Conservation (phyloP, 2,113 vertebrate genomes). For the rabbit (Oryctolagus cuniculus) region mOryCun1.1 NC_091436.1:1928001-1928500, state of each 20-base stretch:
- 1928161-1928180: constrained; percentile 92
- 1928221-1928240: constrained; percentile 91
- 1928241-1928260: constrained; percentile 83
- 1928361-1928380: too few relatives aligned
- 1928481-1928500: too few relatives aligned
- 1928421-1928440: too few relatives aligned
- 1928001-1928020: too few relatives aligned
- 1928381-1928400: too few relatives aligned
- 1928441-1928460: too few relatives aligned
- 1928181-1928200: constrained; percentile 90
- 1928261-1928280: rapidly evolving
- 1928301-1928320: neutral
- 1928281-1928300: rapidly evolving
- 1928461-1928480: too few relatives aligned
- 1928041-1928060: constrained; percentile 85
- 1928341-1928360: too few relatives aligned
- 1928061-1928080: constrained; percentile 94
- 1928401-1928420: too few relatives aligned
- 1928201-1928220: constrained; percentile 87
- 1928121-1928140: constrained; percentile 95
- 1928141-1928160: constrained; percentile 94
- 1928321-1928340: neutral
- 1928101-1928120: constrained; percentile 97
- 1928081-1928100: constrained; percentile 93
- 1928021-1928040: too few relatives aligned